Base-by-base conservation (phyloP, 2,113 vertebrate species). In the Porphyrio hochstetteri region DNA sequence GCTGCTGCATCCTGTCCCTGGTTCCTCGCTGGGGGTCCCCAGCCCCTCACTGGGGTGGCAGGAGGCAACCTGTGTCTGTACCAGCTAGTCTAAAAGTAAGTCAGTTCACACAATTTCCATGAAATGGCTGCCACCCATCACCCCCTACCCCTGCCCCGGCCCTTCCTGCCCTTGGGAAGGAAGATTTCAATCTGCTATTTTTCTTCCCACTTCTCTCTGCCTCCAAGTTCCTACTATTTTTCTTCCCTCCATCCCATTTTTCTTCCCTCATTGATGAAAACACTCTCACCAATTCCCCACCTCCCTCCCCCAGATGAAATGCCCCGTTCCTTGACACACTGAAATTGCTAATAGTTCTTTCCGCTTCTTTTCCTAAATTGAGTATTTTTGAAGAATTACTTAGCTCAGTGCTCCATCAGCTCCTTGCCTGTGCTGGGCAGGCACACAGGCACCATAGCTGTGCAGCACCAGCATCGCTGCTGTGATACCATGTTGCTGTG, bases 361-460 rank as follows among this genome's bases (percentile, higher is more conserved):
- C 89, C 5, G 12, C 63, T 94, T 57, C 90, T 90, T 90, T 90
- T 76, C 86, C 83, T 93, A 92, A 80, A 72, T 88, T 83, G 78
- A 83, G 65, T 52, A 4, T 60, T 92, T 83, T 35, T 95, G 86
- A 97, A 72, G 82, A 84, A 96, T 96, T 85, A 88, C 92, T 90
- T 60, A 74, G 87, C 67, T 91, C 76, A 82, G 94, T 6, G 21
- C 79, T 92, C 91, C 90, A 80, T 86, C 88, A 95, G 42, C 75
- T 85, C 70, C 68, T 60, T 29, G 40, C 65, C 55, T 29, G 2
- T 24, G 77, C 75, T 71, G 71, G 75, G 86, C 71, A 83, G 36
- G 56, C 52, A n/a, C 74, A 20, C 29, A n/a, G 44, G 48, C 6
- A 24, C 71, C 8, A 63, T 35, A 44, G 59, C 87, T 67, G 83